Conservation (phyloP, 2,797 vertebrate genomes). For the Gymnothorax reevesii region DNA sequence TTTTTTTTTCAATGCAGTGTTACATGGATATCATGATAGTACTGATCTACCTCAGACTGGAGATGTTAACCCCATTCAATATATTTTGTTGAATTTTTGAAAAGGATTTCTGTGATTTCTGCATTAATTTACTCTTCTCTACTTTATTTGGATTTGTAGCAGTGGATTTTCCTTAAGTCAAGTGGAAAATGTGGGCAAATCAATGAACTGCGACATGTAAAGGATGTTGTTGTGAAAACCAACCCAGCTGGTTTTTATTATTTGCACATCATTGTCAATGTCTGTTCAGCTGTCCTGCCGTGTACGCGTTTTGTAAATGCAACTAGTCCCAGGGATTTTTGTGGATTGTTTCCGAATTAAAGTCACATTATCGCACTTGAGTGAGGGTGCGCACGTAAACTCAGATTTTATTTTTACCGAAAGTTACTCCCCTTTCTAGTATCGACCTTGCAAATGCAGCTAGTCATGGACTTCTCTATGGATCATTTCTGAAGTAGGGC, state of each 20-base stretch:
- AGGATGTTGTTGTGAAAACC: background rate
- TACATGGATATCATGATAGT: background rate
- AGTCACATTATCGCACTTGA: no score
- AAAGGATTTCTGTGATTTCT: background rate
- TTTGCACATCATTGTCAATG: no score
- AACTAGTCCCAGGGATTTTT: no score
- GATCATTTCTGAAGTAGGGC: no score
- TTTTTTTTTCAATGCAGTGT: background rate
- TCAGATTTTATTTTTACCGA: no score
- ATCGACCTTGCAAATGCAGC: no score
- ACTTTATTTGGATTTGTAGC: background rate
- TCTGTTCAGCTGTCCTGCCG: no score
- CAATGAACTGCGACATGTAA: background rate
- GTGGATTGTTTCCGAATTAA: no score
- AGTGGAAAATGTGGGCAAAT: background rate
- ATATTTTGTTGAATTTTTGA: background rate
- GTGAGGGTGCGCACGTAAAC: no score
- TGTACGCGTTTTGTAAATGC: no score
- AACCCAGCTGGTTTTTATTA: background rate
- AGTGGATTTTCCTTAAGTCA: slow-evolving; percentile 8
- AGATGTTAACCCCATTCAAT: background rate
- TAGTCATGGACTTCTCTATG: no score
- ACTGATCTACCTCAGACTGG: background rate
- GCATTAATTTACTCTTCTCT: background rate
- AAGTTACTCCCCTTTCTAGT: no score